Base-by-base conservation (phyloP, 1,140 invertebrate genomes). In the Acromyrmex charruanus region DNA sequence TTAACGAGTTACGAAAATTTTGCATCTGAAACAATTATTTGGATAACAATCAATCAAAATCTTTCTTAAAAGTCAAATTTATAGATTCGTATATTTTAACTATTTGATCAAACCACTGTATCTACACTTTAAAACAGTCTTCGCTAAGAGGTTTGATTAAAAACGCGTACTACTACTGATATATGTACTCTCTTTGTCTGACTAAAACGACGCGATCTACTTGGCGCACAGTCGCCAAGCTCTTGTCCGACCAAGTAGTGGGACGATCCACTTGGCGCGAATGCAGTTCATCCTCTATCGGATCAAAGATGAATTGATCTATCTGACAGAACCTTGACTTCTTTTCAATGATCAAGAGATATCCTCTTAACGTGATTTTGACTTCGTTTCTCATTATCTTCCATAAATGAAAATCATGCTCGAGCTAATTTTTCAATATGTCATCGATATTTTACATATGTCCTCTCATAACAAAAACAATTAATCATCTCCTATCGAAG, bases 81-180 rank as follows among this genome's bases (percentile, higher is more conserved):
- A 31, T 55, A 7, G 14, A 18, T 55, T 55, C 16, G n/a, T 55
- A 3, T 12, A 21, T 55, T 55, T 69, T 31, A 55, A 55, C n/a
- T n/a, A 44, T 69, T 69, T 39, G 14, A 0, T 25, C 39, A 44
- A 39, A 44, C 2, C 39, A 44, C 1, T 44, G 39, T 44, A 7
- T 44, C 39, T 44, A 44, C 39, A 44, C 39, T 44, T 44, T 44
- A 44, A 44, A 44, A 44, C 39, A 44, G 2, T 44, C 39, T 25
- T 69, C 2, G 28, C 49, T 49, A 35, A 49, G 49, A 49, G 12
- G 68, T 31, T 68, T 39, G 66, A 59, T 51, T 63, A 59, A 82
- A 72, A 35, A 51, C 61, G 68, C 68, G 25, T 49, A 7, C 2
- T 82, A 82, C 53, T 82, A 82, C 68, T 61, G 69, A 72, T 82